These are phyloP conservation scores for Phodopus roborovskii DNA, from an alignment of 2,113 vertebrate genomes.

Conservation along the genomic window DNA sequence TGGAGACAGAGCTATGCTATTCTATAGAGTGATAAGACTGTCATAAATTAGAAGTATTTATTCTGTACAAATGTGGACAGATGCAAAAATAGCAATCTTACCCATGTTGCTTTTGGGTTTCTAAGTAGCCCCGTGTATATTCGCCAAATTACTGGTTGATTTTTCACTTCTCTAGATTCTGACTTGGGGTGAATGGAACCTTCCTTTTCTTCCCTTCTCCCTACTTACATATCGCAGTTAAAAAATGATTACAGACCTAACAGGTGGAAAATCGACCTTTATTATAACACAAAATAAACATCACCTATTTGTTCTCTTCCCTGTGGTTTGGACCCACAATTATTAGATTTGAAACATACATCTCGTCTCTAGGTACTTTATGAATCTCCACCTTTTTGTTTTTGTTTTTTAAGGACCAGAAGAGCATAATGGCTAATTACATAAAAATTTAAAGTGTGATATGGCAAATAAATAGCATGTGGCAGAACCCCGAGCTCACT, in stretches of 20 bases:
- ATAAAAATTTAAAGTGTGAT: conserved; percentile 82
- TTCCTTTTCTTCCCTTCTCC: conserved; percentile 24
- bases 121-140: conserved; percentile 61
- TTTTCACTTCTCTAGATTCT: conserved; percentile 57
- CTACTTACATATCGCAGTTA: conserved; percentile 42
- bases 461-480: conserved; percentile 80
- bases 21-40: conserved; percentile 59
- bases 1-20: conserved; percentile 27
- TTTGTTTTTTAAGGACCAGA: conserved; percentile 82
- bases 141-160: conserved; percentile 79
- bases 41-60: conserved; percentile 69
- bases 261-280: conserved; percentile 77
- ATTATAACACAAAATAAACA: conserved; percentile 66
- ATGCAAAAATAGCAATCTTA: conserved; percentile 64
- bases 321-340: background rate
- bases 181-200: background rate
- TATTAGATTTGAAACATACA: conserved; percentile 42
- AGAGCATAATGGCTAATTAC: conserved; percentile 84
- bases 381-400: conserved; percentile 78
- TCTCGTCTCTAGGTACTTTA: conserved; percentile 22
- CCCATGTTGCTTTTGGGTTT: conserved; percentile 70
- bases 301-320: conserved; percentile 45
- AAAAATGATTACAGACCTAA: conserved; percentile 77
- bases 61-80: conserved; percentile 73
- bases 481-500: conserved; percentile 50